Evolutionary conservation across 92 coral and sea anemone species (phyloP).

Genomic region (Porites rus): DNA sequence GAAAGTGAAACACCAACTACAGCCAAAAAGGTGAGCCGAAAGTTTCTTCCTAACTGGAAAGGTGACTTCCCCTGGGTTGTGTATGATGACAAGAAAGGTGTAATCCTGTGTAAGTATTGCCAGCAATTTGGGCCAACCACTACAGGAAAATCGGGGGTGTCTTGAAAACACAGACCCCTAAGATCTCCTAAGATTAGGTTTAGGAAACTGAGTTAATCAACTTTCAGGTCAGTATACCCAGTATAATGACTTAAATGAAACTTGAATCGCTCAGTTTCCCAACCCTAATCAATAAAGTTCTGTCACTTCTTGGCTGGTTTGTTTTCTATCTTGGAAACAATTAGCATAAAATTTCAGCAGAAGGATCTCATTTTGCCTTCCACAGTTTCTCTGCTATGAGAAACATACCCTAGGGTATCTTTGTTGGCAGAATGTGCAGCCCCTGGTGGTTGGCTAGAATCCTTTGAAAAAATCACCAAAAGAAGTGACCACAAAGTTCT

Average conservation of each 20-base stretch:
- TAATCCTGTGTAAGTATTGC: conserved; percentile 39
- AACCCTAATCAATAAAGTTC: no score
- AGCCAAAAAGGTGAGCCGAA: conserved; percentile 37
- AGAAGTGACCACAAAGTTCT: conserved; percentile 21
- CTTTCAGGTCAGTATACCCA: no score
- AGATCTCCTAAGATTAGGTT: no score
- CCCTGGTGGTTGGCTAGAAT: conserved; percentile 24
- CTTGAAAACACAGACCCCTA: not conserved
- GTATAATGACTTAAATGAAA: no score
- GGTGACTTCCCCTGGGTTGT: conserved; percentile 45
- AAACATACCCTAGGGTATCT: conserved; percentile 39
- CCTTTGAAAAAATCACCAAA: conserved; percentile 8
- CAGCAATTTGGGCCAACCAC: conserved; percentile 21
- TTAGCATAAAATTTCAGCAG: conserved; percentile 55
- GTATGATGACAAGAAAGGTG: conserved; percentile 40
- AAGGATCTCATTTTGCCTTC: conserved; percentile 61
- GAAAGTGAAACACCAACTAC: conserved; percentile 45
- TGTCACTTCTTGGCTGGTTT: conserved; percentile 52
- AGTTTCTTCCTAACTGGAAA: conserved; percentile 38
- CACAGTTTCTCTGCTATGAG: conserved; percentile 35
- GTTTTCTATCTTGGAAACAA: conserved; percentile 41
- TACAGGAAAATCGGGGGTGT: conserved; percentile 16
- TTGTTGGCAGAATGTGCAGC: conserved; percentile 36
- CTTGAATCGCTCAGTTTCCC: no score
- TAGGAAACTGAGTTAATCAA: no score